Evolutionary conservation across 2,888 invertebrate species (phyloP).

Genomic region (Andrena fulva): DNA sequence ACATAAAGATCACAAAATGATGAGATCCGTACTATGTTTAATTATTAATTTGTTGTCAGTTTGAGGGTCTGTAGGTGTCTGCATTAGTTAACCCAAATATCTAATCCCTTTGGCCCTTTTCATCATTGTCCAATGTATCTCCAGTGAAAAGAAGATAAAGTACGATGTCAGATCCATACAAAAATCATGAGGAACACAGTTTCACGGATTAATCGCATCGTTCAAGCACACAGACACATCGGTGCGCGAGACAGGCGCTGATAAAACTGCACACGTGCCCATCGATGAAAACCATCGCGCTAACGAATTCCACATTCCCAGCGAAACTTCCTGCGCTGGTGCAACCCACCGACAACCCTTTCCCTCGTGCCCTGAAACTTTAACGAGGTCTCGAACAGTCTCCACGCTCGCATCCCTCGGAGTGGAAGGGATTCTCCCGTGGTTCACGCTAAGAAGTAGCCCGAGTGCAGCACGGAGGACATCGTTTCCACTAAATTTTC

Average conservation of each 20-base stretch:
- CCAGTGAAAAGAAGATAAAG: no score
- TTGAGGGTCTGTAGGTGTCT: no score
- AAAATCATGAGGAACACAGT: background rate
- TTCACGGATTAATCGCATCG: background rate
- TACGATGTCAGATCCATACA: no score
- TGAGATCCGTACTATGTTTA: no score
- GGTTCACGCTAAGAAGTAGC: conserved; percentile 59
- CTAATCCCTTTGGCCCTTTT: no score
- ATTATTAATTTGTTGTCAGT: no score
- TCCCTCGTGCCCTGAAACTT: conserved; percentile 59
- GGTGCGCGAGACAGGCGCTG: background rate
- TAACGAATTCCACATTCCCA: conserved; percentile 28
- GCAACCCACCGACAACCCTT: conserved; percentile 15
- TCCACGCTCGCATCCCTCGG: conserved; percentile 48
- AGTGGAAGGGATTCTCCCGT: conserved; percentile 40
- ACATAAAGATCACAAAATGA: no score
- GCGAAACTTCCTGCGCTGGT: conserved; percentile 10
- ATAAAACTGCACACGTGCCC: background rate
- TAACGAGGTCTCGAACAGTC: conserved; percentile 64
- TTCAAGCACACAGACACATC: background rate
- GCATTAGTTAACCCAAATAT: no score
- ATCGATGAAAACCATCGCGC: conserved; percentile 8
- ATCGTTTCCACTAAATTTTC: conserved; percentile 77
- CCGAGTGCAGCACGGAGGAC: conserved; percentile 55
- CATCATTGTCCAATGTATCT: no score